A percentile compares a stretch with the other conserved stretches of the same genome.
Conservation (phyloP, 2,797 vertebrate genomes). For the Onychomys torridus region DNA sequence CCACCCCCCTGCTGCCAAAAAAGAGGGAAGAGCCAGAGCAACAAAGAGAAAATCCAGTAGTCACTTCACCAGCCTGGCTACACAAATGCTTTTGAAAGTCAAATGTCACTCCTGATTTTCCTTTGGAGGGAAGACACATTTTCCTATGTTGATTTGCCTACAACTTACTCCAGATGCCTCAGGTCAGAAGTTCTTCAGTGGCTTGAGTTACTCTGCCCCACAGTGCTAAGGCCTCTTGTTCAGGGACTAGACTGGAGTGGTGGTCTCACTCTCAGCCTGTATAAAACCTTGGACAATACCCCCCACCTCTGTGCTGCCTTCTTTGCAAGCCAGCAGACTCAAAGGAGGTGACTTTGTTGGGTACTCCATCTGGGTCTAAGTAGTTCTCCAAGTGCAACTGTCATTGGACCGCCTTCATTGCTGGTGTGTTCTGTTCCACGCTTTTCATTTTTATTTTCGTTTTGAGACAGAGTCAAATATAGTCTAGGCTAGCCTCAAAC, state of each 20-base stretch:
- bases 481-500: not conserved
- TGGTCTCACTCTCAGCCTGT: not conserved
- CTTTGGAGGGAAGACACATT: not conserved
- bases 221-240: not conserved
- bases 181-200: not conserved
- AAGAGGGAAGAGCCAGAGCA: not conserved
- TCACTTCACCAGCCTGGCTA: not conserved
- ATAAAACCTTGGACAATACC: not conserved
- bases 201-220: not conserved
- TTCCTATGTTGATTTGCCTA: slow-evolving; percentile 21
- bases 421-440: not conserved
- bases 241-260: not conserved
- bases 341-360: too few species aligned
- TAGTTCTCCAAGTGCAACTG: not conserved
- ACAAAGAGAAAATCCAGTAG: not conserved
- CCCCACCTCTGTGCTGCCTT: not conserved
- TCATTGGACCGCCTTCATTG: not conserved
- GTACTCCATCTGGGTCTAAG: not conserved
- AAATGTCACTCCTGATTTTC: slow-evolving; percentile 21
- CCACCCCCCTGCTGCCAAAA: too few species aligned
- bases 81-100: slow-evolving; percentile 18
- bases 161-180: accelerated
- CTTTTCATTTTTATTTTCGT: not conserved
- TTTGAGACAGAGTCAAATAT: not conserved
- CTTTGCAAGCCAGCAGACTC: not conserved